Conservation (phyloP, 2,113 vertebrate species). For the Sapayoa aenigma region DNA sequence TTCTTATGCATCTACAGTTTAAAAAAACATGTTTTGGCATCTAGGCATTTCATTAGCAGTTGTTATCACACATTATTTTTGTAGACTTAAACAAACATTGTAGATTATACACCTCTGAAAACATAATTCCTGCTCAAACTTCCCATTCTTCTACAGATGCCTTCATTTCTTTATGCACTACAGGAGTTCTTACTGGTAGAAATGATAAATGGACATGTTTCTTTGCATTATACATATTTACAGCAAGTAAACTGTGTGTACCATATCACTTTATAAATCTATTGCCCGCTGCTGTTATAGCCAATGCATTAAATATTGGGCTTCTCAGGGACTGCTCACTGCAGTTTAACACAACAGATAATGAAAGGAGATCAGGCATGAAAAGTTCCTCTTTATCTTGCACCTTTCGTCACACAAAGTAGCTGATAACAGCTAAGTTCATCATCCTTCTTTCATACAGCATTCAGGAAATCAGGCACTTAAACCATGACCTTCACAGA, state of each 20-base stretch:
- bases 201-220: constrained; percentile 23
- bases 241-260: constrained; percentile 6
- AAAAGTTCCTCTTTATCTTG: constrained; percentile 35
- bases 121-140: background rate
- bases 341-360: constrained; percentile 15
- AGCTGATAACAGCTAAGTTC: constrained; percentile 29
- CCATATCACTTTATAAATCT: constrained; percentile 25
- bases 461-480: constrained; percentile 24
- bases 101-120: background rate
- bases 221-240: constrained; percentile 39
- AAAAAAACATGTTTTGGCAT: background rate
- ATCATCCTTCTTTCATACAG: constrained; percentile 20
- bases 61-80: background rate
- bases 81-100: background rate
- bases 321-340: background rate
- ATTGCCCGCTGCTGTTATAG: background rate
- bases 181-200: background rate
- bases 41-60: background rate
- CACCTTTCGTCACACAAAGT: background rate
- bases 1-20: background rate
- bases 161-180: background rate
- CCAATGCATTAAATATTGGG: background rate
- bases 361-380: constrained; percentile 16
- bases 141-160: background rate
- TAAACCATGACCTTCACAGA: constrained; percentile 25